phyloP scores from a whole-genome alignment of 2,113 vertebrate genomes.

The Saccopteryx leptura region DNA sequence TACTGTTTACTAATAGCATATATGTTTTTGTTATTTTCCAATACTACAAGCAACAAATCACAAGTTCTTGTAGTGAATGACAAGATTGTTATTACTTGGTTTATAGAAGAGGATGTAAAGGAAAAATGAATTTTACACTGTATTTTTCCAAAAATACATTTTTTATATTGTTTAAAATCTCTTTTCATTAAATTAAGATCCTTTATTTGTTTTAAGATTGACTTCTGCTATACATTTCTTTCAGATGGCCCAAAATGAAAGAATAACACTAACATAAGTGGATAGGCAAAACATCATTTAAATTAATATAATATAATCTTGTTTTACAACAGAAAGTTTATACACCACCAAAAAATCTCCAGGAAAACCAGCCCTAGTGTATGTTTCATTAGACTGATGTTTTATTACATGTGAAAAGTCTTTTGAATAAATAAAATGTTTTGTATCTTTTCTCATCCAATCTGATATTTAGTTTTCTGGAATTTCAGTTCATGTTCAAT shows the following conservation, averaged over 20 bases:
- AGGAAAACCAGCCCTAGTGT: neutral
- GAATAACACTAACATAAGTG: neutral
- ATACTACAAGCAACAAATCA: slow-evolving; percentile 29
- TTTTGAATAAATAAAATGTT: slow-evolving; percentile 27
- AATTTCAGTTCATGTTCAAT: slow-evolving; percentile 45
- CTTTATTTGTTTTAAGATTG: slow-evolving; percentile 14
- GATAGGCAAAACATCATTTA: neutral
- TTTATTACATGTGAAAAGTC: neutral
- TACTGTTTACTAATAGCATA: slow-evolving; percentile 16
- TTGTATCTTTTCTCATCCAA: slow-evolving; percentile 13
- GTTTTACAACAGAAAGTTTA: neutral
- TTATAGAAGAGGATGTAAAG: slow-evolving; percentile 9
- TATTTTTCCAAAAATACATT: slow-evolving; percentile 10
- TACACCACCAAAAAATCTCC: neutral
- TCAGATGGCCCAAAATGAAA: slow-evolving; percentile 8
- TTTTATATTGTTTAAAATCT: slow-evolving; percentile 23
- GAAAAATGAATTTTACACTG: slow-evolving; percentile 30
- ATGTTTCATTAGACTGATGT: neutral
- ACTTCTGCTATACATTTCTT: slow-evolving; percentile 33
- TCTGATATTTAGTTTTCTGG: neutral
- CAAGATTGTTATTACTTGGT: neutral
- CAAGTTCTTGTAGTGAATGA: slow-evolving; percentile 26
- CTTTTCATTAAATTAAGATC: slow-evolving; percentile 41
- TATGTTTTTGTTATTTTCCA: neutral
- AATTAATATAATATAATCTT: neutral